A percentile compares a stretch with the other conserved stretches of the same genome.
Conservation (phyloP, 2,888 invertebrate genomes). For the Drosophila limbata region DNA sequence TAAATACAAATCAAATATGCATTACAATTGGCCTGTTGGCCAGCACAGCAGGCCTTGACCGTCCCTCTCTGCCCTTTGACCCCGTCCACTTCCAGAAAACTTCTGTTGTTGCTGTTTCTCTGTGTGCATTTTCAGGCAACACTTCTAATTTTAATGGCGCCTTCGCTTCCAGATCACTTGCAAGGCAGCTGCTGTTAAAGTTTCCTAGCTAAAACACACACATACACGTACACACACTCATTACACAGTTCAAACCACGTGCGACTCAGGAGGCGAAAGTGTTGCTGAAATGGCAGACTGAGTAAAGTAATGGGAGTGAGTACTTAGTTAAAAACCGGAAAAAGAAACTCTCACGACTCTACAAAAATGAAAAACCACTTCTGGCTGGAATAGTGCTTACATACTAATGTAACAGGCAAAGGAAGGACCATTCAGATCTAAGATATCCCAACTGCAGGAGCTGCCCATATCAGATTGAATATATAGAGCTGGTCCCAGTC, state of each 20-base stretch:
- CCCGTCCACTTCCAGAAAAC: conserved; percentile 20
- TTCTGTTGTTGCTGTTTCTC: conserved; percentile 34
- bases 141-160: conserved; percentile 68
- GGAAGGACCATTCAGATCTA: background rate
- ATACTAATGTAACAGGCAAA: background rate
- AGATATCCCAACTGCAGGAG: background rate
- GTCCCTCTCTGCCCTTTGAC: background rate
- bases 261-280: conserved; percentile 11
- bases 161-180: conserved; percentile 59
- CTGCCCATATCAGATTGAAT: background rate
- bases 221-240: conserved; percentile 6
- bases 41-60: conserved; percentile 53
- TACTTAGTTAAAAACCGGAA: conserved; percentile 16
- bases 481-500: background rate
- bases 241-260: conserved; percentile 31
- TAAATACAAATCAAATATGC: conserved; percentile 79
- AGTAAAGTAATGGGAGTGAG: conserved; percentile 29
- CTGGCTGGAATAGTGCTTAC: conserved; percentile 5
- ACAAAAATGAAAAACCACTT: conserved; percentile 1
- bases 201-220: conserved; percentile 51
- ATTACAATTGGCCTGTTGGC: conserved; percentile 72
- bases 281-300: conserved; percentile 20
- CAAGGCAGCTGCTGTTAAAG: conserved; percentile 59
- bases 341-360: conserved; percentile 1
- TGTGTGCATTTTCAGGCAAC: conserved; percentile 49